A percentile compares a stretch with the other conserved stretches of the same genome.
Conservation (phyloP, 2,113 vertebrate genomes). For the Trinectes maculatus region DNA sequence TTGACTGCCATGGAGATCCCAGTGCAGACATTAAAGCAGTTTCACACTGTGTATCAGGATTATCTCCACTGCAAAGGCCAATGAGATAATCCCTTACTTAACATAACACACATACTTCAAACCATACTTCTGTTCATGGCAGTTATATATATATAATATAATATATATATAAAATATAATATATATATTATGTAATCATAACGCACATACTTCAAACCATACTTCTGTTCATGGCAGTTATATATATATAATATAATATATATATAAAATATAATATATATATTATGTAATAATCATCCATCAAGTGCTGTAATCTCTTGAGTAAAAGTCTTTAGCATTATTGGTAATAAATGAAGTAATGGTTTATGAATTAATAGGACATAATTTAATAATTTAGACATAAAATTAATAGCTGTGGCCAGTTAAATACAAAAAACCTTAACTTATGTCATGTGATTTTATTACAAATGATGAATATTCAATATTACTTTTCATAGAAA, state of each 20-base stretch:
- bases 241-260: no score
- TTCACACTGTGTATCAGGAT: constrained; percentile 30
- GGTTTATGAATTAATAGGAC: background rate
- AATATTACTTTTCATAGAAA: no score
- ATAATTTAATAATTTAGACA: background rate
- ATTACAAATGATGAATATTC: no score
- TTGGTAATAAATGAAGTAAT: background rate
- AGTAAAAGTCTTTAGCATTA: no score
- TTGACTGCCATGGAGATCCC: constrained; percentile 6
- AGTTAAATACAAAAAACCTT: background rate
- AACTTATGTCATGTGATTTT: no score
- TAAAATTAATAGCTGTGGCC: background rate
- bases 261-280: no score
- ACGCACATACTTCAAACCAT: constrained; percentile 34
- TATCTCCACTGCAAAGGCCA: constrained; percentile 37
- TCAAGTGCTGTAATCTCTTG: background rate
- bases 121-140: background rate
- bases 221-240: background rate
- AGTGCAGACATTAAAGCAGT: constrained; percentile 13
- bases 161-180: no score
- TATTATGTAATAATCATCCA: background rate
- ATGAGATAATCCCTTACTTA: constrained; percentile 46
- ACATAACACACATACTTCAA: constrained; percentile 35
- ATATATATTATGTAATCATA: no score
- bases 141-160: no score